Evolutionary conservation across 1,140 invertebrate genomes (phyloP).

Genomic region (Aphidius gifuensis): DNA sequence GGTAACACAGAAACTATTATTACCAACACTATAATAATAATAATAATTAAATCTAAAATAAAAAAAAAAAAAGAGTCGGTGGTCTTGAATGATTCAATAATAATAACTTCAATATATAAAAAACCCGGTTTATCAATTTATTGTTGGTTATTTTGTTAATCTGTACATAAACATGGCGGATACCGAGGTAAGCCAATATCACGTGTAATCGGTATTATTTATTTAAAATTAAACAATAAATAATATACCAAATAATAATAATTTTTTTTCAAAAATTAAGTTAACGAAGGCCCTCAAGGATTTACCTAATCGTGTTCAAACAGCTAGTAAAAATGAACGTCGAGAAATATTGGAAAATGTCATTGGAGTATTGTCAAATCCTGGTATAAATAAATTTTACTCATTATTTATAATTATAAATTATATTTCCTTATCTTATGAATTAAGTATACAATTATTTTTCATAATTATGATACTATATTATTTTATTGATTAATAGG

Average conservation of each 20-base stretch:
- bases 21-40: no score
- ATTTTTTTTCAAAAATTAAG: slow-evolving; percentile 54
- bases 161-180: slow-evolving; percentile 47
- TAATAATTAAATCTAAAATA: no score
- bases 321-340: slow-evolving; percentile 72
- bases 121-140: not conserved
- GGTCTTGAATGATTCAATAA: no score
- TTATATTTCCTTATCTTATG: not conserved
- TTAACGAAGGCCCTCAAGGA: slow-evolving; percentile 73
- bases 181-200: slow-evolving; percentile 48
- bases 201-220: slow-evolving; percentile 40
- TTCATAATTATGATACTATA: not conserved
- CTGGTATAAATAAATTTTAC: slow-evolving; percentile 55
- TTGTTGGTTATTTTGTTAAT: slow-evolving; percentile 9
- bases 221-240: slow-evolving; percentile 16
- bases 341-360: slow-evolving; percentile 70
- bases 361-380: slow-evolving; percentile 66
- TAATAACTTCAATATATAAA: no score
- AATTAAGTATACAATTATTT: not conserved
- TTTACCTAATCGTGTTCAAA: slow-evolving; percentile 75
- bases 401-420: no score
- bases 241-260: slow-evolving; percentile 14
- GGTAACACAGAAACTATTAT: no score
- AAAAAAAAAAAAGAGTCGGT: no score
- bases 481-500: slow-evolving; percentile 57